Conservation (phyloP, 2,888 invertebrate species). For the Colostygia pectinataria region DNA sequence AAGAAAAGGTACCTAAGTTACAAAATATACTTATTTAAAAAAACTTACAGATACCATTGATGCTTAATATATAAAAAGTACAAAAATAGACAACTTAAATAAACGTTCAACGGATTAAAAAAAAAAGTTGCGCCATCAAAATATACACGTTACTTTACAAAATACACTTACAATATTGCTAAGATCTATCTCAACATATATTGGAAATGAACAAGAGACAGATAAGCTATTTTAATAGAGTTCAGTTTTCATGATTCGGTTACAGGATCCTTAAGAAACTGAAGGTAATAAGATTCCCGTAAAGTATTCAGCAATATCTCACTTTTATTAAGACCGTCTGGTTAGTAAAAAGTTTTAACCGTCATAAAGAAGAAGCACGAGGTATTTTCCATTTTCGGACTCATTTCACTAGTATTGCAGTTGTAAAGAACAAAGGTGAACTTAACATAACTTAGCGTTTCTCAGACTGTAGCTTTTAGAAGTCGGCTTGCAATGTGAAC, state of each 20-base stretch:
- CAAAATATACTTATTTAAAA: too few species aligned
- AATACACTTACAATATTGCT: too few species aligned
- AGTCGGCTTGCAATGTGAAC: not conserved
- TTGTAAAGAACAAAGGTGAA: conserved; percentile 21
- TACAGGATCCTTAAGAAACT: not conserved
- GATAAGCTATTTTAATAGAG: not conserved
- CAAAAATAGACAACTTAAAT: too few species aligned
- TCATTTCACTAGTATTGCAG: conserved; percentile 21
- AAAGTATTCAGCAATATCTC: conserved; percentile 17
- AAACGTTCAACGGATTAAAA: too few species aligned
- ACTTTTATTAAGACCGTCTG: conserved; percentile 23
- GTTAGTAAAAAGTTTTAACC: conserved; percentile 22
- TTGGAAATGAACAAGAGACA: too few species aligned
- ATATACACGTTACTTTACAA: too few species aligned
- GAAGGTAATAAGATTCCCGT: conserved; percentile 16
- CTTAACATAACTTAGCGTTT: conserved; percentile 7
- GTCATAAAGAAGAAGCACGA: conserved; percentile 13
- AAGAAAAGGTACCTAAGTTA: too few species aligned
- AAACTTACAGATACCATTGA: too few species aligned
- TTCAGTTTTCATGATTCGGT: not conserved
- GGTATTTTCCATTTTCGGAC: conserved; percentile 15
- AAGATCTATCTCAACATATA: too few species aligned
- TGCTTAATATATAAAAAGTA: too few species aligned
- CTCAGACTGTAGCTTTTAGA: not conserved
- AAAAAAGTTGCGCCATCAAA: too few species aligned